phyloP scores from a whole-genome alignment of 2,797 vertebrate species.

The Notolepis coatsorum region DNA sequence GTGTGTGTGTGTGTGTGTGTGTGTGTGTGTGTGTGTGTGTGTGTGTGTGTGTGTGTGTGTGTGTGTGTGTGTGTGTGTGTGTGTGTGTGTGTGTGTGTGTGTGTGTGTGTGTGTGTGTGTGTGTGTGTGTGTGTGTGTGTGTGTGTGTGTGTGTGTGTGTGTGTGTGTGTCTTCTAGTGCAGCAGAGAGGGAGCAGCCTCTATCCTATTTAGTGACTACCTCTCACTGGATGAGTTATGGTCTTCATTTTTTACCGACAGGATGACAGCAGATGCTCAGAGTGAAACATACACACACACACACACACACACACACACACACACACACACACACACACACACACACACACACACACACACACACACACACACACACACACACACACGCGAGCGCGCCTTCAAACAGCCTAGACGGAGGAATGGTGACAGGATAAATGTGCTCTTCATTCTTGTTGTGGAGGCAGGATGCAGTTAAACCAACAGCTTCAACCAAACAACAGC shows the following conservation, averaged over 20 bases:
- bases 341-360: constrained; percentile 17
- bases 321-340: constrained; percentile 5
- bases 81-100: constrained; percentile 8
- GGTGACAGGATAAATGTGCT: constrained; percentile 56
- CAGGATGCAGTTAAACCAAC: constrained; percentile 34
- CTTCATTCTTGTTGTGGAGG: constrained; percentile 46
- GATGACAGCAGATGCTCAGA: constrained; percentile 74
- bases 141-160: constrained; percentile 10
- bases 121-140: no score
- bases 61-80: constrained; percentile 7
- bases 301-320: constrained; percentile 4
- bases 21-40: constrained; percentile 2
- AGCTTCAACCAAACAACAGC: constrained; percentile 25
- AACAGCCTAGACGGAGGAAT: constrained; percentile 26
- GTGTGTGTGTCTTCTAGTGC: constrained; percentile 35
- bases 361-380: not conserved
- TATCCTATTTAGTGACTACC: constrained; percentile 78
- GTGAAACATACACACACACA: constrained; percentile 47
- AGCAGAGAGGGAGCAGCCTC: constrained; percentile 57
- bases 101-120: not conserved
- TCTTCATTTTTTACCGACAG: constrained; percentile 73
- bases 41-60: constrained; percentile 4
- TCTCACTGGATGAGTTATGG: constrained; percentile 81
- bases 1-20: constrained; percentile 10
- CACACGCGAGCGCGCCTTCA: no score